phyloP scores from a whole-genome alignment of 2,888 invertebrate species.

The Thymelicus sylvestris region DNA sequence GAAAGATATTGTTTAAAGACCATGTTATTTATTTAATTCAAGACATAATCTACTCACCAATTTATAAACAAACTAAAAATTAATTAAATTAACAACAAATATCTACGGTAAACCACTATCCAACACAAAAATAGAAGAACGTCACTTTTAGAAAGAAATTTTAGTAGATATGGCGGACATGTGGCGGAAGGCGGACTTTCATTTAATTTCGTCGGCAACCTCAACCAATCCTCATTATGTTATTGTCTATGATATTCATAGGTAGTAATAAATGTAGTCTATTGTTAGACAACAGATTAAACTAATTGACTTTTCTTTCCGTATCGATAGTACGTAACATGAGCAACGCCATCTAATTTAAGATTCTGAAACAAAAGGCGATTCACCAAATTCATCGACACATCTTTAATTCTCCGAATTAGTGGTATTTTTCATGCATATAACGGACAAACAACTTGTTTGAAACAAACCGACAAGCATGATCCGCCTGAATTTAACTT shows the following conservation, averaged over 20 bases:
- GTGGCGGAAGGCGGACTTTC: slow-evolving; percentile 77
- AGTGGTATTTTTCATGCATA: too few relatives aligned
- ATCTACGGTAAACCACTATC: slow-evolving; percentile 72
- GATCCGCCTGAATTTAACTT: too few relatives aligned
- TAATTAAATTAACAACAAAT: slow-evolving; percentile 78
- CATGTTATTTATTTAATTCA: slow-evolving; percentile 53
- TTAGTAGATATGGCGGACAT: slow-evolving; percentile 81
- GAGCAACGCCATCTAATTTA: too few relatives aligned
- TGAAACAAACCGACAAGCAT: too few relatives aligned
- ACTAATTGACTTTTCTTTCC: too few relatives aligned
- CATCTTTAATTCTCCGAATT: too few relatives aligned
- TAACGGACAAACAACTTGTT: too few relatives aligned
- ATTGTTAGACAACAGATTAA: neutral
- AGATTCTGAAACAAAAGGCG: too few relatives aligned
- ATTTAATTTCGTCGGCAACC: slow-evolving; percentile 58
- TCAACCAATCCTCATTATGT: slow-evolving; percentile 54
- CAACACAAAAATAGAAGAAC: slow-evolving; percentile 79
- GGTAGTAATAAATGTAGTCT: slow-evolving; percentile 35
- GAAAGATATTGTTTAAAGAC: slow-evolving; percentile 64
- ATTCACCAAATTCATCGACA: too few relatives aligned
- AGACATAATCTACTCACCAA: slow-evolving; percentile 68
- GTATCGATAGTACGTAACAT: too few relatives aligned
- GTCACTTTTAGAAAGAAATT: slow-evolving; percentile 77
- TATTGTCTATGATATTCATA: slow-evolving; percentile 50
- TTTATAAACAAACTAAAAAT: slow-evolving; percentile 70